Evolutionary conservation across 2,113 vertebrate genomes (phyloP).

Genomic region (Hyaena hyaena): DNA sequence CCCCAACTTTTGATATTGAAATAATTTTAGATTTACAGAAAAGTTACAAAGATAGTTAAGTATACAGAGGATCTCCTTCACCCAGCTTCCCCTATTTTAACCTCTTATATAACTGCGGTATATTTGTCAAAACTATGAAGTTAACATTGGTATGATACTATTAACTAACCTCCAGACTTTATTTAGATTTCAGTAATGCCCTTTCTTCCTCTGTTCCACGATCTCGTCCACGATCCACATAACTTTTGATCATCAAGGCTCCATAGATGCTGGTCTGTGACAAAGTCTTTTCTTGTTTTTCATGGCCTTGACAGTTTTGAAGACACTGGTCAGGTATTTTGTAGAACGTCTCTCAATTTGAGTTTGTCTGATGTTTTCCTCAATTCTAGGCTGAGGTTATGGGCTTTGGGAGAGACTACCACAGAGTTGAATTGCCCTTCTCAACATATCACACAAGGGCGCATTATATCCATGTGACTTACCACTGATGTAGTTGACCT

Average conservation of each 20-base stretch:
- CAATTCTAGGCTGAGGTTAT: background rate
- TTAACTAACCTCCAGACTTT: background rate
- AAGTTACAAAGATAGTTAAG: background rate
- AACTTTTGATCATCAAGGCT: background rate
- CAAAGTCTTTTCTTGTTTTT: background rate
- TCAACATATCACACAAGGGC: background rate
- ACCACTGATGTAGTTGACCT: background rate
- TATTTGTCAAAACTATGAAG: slow-evolving; percentile 31
- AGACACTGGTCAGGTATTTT: slow-evolving; percentile 52
- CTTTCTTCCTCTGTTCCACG: background rate
- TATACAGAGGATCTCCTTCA: background rate
- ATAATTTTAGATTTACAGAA: slow-evolving; percentile 31
- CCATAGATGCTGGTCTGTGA: background rate
- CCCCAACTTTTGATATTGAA: background rate
- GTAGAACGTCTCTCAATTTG: slow-evolving; percentile 28
- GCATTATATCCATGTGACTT: slow-evolving; percentile 58
- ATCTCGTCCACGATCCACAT: background rate
- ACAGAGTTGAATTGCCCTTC: slow-evolving; percentile 48
- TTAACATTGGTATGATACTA: background rate
- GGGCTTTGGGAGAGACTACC: slow-evolving; percentile 22
- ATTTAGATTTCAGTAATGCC: background rate
- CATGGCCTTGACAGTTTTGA: slow-evolving; percentile 61
- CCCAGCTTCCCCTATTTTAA: background rate
- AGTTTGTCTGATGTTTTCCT: slow-evolving; percentile 61
- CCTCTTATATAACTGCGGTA: background rate